phyloP scores from a whole-genome alignment of 92 coral and sea anemone genomes.

The Phenganax marumi region DNA sequence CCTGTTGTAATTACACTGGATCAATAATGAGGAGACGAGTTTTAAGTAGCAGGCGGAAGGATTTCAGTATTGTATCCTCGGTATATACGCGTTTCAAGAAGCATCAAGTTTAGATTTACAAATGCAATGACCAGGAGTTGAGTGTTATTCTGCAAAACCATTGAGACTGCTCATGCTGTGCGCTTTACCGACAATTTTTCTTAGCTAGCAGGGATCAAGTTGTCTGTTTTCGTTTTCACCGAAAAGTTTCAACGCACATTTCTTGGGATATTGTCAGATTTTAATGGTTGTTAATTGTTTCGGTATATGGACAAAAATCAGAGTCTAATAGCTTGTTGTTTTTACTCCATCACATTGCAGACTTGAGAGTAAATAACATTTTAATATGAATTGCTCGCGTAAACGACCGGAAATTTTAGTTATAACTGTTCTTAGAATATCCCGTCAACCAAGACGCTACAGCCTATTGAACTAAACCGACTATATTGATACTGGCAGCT shows the following conservation, averaged over 20 bases:
- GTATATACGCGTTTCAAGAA: too few species aligned
- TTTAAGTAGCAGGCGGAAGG: too few species aligned
- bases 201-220: background rate
- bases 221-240: background rate
- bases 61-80: too few species aligned
- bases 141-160: background rate
- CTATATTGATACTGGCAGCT: too few species aligned
- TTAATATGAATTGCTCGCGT: constrained; percentile 3
- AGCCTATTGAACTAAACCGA: too few species aligned
- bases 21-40: too few species aligned
- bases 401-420: background rate
- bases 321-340: background rate
- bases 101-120: too few species aligned
- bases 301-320: background rate
- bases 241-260: background rate
- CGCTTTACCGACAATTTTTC: background rate
- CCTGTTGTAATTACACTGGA: too few species aligned
- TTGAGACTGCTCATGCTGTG: background rate
- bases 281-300: background rate
- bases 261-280: background rate
- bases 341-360: background rate
- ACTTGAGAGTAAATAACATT: constrained; percentile 4
- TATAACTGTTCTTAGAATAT: background rate
- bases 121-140: background rate
- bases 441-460: background rate